phyloP scores from a whole-genome alignment of 1,140 invertebrate genomes.

The Paraescarpia echinospica region DNA sequence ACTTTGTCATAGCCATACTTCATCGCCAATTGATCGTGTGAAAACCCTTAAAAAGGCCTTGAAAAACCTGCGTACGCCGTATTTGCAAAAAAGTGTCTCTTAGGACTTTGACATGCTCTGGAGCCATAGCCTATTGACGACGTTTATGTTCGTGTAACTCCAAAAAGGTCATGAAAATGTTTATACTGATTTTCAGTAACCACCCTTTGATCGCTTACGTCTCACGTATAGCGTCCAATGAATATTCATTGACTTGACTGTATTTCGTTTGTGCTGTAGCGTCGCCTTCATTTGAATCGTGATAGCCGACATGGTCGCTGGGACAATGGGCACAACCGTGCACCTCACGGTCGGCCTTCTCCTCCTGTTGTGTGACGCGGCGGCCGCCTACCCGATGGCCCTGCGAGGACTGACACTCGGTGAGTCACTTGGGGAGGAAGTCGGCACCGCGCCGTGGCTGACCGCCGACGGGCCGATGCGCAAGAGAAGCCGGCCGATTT shows the following conservation, averaged over 20 bases:
- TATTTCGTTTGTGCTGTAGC: neutral
- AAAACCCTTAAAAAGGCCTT: too few species aligned
- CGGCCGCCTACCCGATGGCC: neutral
- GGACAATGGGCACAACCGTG: neutral
- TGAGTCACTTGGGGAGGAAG: neutral
- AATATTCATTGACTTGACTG: neutral
- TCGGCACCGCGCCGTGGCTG: neutral
- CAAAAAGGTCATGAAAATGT: too few species aligned
- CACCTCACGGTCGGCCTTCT: neutral
- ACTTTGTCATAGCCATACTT: too few species aligned
- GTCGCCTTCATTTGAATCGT: neutral
- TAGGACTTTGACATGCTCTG: too few species aligned
- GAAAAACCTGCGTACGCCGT: too few species aligned
- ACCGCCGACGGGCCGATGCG: neutral
- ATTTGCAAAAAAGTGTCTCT: too few species aligned
- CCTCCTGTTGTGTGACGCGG: neutral
- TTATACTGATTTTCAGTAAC: too few species aligned
- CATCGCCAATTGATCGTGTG: too few species aligned
- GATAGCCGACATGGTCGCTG: neutral
- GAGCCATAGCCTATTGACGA: too few species aligned
- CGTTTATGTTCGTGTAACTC: too few species aligned
- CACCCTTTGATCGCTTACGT: too few species aligned
- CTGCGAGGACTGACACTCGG: neutral
- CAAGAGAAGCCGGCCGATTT: neutral
- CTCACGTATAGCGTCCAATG: too few species aligned